Percentiles rank a stretch among this genome's conserved stretches.
These are phyloP conservation scores for Prorops nasuta DNA, from an alignment of 1,140 invertebrate genomes.

Conservation along the genomic window DNA sequence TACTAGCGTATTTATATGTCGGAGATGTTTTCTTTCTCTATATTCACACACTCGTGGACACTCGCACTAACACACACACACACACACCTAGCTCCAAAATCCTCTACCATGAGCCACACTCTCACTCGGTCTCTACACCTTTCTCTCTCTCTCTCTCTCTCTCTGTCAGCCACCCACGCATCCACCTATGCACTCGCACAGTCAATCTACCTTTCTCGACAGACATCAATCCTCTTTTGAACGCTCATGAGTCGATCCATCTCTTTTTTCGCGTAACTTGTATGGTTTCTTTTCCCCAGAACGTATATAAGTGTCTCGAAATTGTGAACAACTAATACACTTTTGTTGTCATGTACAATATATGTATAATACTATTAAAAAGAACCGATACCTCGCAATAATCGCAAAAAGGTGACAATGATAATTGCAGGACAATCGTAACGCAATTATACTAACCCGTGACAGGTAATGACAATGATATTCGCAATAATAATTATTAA, in stretches of 20 bases:
- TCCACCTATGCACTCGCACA: background rate
- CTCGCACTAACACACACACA: no score
- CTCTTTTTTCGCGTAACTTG: conserved; percentile 33
- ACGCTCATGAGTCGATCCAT: conserved; percentile 24
- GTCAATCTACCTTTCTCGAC: conserved; percentile 7
- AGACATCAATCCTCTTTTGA: conserved; percentile 16
- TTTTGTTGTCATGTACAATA: conserved; percentile 47
- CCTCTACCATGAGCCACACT: no score
- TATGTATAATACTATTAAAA: conserved; percentile 43
- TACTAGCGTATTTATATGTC: no score
- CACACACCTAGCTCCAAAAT: no score
- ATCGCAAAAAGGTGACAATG: conserved; percentile 30
- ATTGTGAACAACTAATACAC: conserved; percentile 54
- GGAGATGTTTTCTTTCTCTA: no score
- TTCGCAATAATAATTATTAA: conserved; percentile 45
- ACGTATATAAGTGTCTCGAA: conserved; percentile 53
- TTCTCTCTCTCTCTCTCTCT: background rate
- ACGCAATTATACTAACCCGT: conserved; percentile 28
- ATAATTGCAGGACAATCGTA: conserved; percentile 42
- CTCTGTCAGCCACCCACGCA: no score
- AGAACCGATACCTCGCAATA: conserved; percentile 16
- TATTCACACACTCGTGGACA: no score
- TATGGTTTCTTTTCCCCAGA: conserved; percentile 33
- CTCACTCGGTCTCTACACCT: conserved; percentile 10
- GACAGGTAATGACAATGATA: conserved; percentile 43